Evolutionary conservation across 2,113 vertebrate species (phyloP), one percentile per base, ranked within the genome.

Genomic region (Myotis brandtii): DNA sequence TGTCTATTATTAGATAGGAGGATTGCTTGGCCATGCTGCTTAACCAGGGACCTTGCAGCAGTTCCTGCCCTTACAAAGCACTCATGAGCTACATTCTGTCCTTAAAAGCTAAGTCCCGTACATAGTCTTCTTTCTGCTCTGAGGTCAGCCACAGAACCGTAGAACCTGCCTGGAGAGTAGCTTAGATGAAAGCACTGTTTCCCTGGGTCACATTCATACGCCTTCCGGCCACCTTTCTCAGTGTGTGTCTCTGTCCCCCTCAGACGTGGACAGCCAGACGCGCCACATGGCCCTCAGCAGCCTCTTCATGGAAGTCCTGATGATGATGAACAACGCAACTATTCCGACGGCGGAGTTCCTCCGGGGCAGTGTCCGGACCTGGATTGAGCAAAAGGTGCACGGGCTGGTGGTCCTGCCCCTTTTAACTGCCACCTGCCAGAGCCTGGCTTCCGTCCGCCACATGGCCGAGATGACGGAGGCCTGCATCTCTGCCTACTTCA

Each of bases 381-480:
- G 99, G 99, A 98, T 99, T 25, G 98, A 98, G 46, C 97, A 98
- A 87, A 99, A 98, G 16, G 98, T 99, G 90, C 98, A 97, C 0
- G 99, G 99, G 40, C 96, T 99, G 91, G 98, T 99, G 14, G 99
- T 99, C 7, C 98, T 99, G 98, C 99, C 99, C 0, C 99, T 99
- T 3, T 98, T 99, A 69, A 99, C 99, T 0, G 99, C 99, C 0
- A 99, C 99, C 0, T 99, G 99, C 66, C 98, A 99, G 96, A 99
- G 99, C 96, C 98, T 99, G 94, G 99, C 99, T 2, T 99, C 99
- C 0, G 99, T 99, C 67, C 98, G 98, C 27, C 99, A 99, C 97
- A 99, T 99, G 99, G 99, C 99, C 0, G 99, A 99, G 95, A 99
- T 98, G 0, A 99, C 99, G 0, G 99, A 99, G 97, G 99, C 99